phyloP scores from a whole-genome alignment of 2,113 vertebrate genomes.

The Leptocoma aspasia region DNA sequence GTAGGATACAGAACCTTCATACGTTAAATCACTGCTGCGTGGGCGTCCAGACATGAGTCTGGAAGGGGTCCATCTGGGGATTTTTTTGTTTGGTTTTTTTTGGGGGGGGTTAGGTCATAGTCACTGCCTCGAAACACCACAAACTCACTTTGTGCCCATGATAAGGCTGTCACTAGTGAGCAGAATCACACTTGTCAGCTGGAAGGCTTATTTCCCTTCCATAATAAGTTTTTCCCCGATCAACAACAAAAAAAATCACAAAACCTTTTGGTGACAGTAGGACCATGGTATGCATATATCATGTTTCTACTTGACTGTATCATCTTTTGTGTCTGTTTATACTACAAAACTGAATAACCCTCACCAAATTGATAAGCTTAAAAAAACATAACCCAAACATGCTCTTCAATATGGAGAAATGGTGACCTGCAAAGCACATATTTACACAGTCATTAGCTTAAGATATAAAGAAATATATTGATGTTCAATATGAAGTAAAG shows the following conservation, averaged over 20 bases:
- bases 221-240: accelerated
- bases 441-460: neutral
- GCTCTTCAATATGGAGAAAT: neutral
- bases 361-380: neutral
- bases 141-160: neutral
- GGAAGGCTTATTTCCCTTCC: neutral
- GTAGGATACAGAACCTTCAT: neutral
- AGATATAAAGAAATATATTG: neutral
- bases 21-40: neutral
- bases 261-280: neutral
- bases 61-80: neutral
- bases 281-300: neutral
- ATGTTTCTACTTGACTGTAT: neutral
- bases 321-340: neutral
- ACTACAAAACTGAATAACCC: neutral
- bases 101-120: neutral
- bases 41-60: neutral
- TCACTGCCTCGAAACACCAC: neutral
- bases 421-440: neutral
- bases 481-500: neutral
- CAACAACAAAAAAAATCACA: neutral
- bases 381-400: neutral
- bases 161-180: neutral
- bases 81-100: neutral
- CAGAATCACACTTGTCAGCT: neutral